A percentile compares a stretch with the other conserved stretches of the same genome.
Evolutionary conservation across 2,888 invertebrate genomes (phyloP).

Genomic region (Deroplatys truncata): DNA sequence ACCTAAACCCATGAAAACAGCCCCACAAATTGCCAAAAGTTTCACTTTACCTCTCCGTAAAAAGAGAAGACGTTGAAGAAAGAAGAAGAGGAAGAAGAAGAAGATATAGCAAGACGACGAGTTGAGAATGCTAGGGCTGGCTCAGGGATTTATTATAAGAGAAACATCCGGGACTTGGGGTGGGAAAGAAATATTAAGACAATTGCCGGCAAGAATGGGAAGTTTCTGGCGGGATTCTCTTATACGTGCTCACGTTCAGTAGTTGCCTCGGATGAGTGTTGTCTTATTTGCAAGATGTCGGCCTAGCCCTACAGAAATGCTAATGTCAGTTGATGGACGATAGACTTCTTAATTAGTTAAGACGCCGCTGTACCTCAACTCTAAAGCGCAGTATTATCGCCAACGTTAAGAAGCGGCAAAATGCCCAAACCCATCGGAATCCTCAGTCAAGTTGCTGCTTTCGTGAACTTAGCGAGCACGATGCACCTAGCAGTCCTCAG

Average conservation of each 20-base stretch:
- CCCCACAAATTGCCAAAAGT: conserved; percentile 42
- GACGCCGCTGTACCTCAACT: too few species aligned
- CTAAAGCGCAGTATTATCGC: too few species aligned
- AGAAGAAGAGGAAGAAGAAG: background rate
- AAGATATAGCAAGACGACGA: background rate
- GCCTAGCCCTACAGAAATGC: background rate
- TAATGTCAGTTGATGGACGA: background rate
- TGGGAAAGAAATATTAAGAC: conserved; percentile 40
- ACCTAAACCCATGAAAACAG: conserved; percentile 35
- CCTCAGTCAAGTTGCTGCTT: too few species aligned
- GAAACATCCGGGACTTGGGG: background rate
- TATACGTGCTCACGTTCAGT: background rate
- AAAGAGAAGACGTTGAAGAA: conserved; percentile 18
- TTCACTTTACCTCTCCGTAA: conserved; percentile 38
- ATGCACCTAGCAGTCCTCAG: too few species aligned
- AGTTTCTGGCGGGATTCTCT: conserved; percentile 1
- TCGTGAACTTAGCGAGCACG: too few species aligned
- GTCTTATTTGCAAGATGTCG: background rate
- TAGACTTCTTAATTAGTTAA: background rate
- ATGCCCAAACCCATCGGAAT: too few species aligned
- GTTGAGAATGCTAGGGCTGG: conserved; percentile 14
- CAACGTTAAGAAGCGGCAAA: too few species aligned
- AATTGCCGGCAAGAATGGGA: conserved; percentile 32
- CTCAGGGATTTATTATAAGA: conserved; percentile 38
- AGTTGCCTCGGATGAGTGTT: background rate